Percentiles rank a stretch among this genome's conserved stretches.
Conservation (phyloP, 2,888 invertebrate genomes). For the Litoditis marina region DNA sequence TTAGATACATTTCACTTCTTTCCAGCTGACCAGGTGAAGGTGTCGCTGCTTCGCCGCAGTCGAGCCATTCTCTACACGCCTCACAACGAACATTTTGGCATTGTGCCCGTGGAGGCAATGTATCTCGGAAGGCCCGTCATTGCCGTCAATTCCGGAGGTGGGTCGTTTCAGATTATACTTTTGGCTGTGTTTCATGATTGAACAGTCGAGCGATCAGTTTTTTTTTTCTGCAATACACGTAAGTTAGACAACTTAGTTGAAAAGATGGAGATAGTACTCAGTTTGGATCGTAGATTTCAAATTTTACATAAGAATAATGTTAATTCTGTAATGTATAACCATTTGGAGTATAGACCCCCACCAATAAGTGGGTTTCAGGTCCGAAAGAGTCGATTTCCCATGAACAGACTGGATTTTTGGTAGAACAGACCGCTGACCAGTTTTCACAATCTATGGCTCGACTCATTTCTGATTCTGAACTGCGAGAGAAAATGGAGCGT, state of each 20-base stretch:
- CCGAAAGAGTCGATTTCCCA: constrained; percentile 81
- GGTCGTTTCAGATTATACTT: not conserved
- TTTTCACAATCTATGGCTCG: constrained; percentile 47
- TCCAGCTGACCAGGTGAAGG: constrained; percentile 77
- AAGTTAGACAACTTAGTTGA: too few species aligned
- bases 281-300: not conserved
- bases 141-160: constrained; percentile 86
- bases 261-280: too few species aligned
- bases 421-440: constrained; percentile 29
- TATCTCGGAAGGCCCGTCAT: constrained; percentile 86
- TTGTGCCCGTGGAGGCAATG: constrained; percentile 98
- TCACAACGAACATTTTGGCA: constrained; percentile 94
- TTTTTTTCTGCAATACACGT: too few species aligned
- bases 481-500: constrained; percentile 14
- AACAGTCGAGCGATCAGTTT: too few species aligned
- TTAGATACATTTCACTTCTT: not conserved
- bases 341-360: too few species aligned
- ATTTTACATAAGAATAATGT: too few species aligned
- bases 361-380: constrained; percentile 64
- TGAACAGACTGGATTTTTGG: constrained; percentile 64
- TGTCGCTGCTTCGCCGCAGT: constrained; percentile 75
- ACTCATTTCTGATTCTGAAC: constrained; percentile 19
- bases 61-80: constrained; percentile 89
- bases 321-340: too few species aligned
- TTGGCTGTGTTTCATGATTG: too few species aligned